A percentile compares a stretch with the other conserved stretches of the same genome.
Evolutionary conservation across 2,888 invertebrate species (phyloP).

Genomic region (Malthinus flaveolus): DNA sequence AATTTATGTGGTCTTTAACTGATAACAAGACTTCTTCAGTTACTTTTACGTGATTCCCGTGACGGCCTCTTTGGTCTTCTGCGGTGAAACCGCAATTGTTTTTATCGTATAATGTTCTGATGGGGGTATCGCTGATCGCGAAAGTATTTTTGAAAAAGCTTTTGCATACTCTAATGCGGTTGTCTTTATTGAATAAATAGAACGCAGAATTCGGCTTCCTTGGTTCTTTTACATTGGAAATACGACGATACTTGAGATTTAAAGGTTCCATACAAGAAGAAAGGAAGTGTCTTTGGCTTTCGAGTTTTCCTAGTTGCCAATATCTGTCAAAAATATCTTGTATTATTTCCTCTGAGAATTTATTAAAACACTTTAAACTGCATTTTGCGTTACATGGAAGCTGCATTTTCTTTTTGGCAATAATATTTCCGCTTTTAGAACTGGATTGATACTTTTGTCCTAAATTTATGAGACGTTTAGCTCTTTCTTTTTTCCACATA

Average conservation of each 20-base stretch:
- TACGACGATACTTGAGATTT: conserved; percentile 32
- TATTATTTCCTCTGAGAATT: not conserved
- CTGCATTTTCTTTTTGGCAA: conserved; percentile 3
- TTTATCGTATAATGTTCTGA: conserved; percentile 28
- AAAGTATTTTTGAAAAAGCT: conserved; percentile 23
- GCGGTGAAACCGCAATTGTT: conserved; percentile 14
- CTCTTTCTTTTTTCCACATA: conserved; percentile 14
- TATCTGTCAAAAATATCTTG: not conserved
- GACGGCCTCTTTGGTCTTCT: conserved; percentile 12
- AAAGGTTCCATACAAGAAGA: conserved; percentile 12
- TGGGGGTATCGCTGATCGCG: conserved; percentile 29
- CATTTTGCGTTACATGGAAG: conserved; percentile 12
- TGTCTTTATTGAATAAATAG: conserved; percentile 27
- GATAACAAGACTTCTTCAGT: conserved; percentile 30
- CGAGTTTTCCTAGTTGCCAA: conserved; percentile 4
- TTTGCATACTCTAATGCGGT: conserved; percentile 29
- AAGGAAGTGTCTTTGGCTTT: conserved; percentile 12
- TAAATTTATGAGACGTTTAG: conserved; percentile 8
- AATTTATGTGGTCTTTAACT: conserved; percentile 30
- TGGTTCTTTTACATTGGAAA: conserved; percentile 23
- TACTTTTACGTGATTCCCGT: conserved; percentile 32
- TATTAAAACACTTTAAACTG: conserved; percentile 7
- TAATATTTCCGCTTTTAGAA: conserved; percentile 7
- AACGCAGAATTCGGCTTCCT: conserved; percentile 29
- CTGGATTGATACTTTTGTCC: conserved; percentile 11